Base-by-base conservation (phyloP, 2,113 vertebrate species). In the Plecturocebus donacophilus region DNA sequence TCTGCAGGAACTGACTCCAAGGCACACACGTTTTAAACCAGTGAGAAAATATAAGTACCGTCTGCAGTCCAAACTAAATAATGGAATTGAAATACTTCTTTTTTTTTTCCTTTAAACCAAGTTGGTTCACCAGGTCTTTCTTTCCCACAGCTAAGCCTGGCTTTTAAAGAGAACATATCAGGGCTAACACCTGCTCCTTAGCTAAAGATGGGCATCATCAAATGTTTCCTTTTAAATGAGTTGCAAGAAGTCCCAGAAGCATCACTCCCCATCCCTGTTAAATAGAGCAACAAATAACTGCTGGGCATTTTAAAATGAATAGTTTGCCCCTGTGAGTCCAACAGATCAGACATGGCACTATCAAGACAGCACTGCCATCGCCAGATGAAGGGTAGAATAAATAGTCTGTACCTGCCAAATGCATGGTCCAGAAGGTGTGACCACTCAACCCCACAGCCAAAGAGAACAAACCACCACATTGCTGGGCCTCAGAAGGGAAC, bases 351-450 rank as follows among this genome's bases (percentile, higher is more conserved):
- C 20, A 23, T 56, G 61, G 35, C 32, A 21, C 49, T 38, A 6
- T 47, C 17, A 25, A 79, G 12, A 17, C 17, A 80, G 58, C 45
- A 30, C 12, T 54, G 38, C 10, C 21, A 17, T 76, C 23, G 5
- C 10, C 21, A 20, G n/a, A 25, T 0, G 32, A 11, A 84, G 17
- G 38, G n/a, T 14, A 23, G 9, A 64, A 77, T 2, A 52, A 64
- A 79, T 1, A 75, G 32, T 25, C 13, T 1, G 0, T 47, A 32
- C 68, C 25, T n/a, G 20, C 3, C 0, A 0, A 75, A 11, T 0
- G 7, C 45, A 8, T 1, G 21, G 83, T 35, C 47, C 13, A 38
- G 21, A 64, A 81, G 11, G 12, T 77, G n/a, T 30, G 32, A 75
- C 38, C 58, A 3, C 5, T 1, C 10, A 16, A 38, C 64, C 21